These are phyloP conservation scores for Elachura formosa DNA, from an alignment of 2,113 vertebrate genomes.

Conservation along the genomic window DNA sequence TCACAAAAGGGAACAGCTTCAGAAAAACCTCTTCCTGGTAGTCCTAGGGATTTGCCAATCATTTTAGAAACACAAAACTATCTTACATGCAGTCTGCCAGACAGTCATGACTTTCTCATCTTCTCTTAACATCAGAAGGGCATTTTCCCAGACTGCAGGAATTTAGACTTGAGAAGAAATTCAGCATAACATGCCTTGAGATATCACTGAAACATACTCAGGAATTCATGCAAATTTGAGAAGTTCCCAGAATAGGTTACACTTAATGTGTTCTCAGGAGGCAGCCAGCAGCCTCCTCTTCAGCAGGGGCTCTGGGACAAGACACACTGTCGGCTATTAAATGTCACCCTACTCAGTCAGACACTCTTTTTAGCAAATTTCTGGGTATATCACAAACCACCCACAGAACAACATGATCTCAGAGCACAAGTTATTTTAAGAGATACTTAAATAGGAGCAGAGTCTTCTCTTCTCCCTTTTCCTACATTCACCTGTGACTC, in stretches of 20 bases:
- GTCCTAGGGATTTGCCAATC: background rate
- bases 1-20: background rate
- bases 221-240: background rate
- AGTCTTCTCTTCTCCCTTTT: background rate
- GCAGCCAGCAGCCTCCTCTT: constrained; percentile 22
- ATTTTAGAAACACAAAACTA: background rate
- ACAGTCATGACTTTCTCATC: background rate
- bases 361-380: background rate
- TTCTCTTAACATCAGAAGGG: background rate
- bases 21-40: background rate
- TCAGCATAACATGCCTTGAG: background rate
- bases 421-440: background rate
- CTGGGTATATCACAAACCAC: background rate
- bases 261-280: background rate
- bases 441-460: background rate
- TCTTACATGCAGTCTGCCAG: background rate
- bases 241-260: background rate
- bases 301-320: background rate
- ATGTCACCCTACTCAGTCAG: background rate
- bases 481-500: background rate
- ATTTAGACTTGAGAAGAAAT: constrained; percentile 2
- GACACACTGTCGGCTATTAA: background rate
- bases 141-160: background rate
- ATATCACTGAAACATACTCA: background rate
- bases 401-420: background rate